Evolutionary conservation across 1,140 invertebrate species (phyloP), one percentile per base, ranked within the genome.

Genomic region (Littorina saxatilis): DNA sequence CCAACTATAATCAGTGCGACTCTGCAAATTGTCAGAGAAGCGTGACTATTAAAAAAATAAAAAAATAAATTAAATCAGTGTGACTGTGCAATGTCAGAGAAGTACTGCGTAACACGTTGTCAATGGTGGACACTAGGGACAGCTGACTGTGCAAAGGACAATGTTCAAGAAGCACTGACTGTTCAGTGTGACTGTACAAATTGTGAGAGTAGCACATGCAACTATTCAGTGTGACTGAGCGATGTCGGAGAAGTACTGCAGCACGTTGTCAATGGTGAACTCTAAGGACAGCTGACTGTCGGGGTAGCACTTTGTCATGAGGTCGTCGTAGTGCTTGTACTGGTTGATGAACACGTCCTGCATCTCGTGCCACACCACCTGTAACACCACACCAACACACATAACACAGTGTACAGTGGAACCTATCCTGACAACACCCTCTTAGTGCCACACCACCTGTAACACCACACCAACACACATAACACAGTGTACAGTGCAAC

Each of bases 351-450:
- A 99, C 94, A 99, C 98, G 92, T 99, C 96, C 94, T 99, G 98
- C 98, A 99, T 99, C 87, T 98, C 97, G 91, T 97, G 95, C 99
- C 99, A 99, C 74, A 99, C 98, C 58, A 99, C 97, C 96, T 97
- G 87, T 40, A 92, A 93, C 82, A 77, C n/a, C n/a, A n/a, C n/a
- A 77, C 82, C 80, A 20, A 80, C 20, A 77, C 37, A 35, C 17
- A 47, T 47, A 5, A 47, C 43, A 47, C 5, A 47, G 17, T 47
- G 43, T 47, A 47, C 7, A 5, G 17, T 47, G 43, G 43, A 47
- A 47, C 43, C 43, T 47, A 17, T 47, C 43, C 43, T 47, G 43
- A 9, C 7, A 47, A 9, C 17, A 17, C 43, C 7, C 43, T 47
- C 43, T 47, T 17, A 9, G 7, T 47, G 7, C 17, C 43, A 9